Conservation (phyloP, 2,888 invertebrate genomes). For the Opisthograptis luteolata region DNA sequence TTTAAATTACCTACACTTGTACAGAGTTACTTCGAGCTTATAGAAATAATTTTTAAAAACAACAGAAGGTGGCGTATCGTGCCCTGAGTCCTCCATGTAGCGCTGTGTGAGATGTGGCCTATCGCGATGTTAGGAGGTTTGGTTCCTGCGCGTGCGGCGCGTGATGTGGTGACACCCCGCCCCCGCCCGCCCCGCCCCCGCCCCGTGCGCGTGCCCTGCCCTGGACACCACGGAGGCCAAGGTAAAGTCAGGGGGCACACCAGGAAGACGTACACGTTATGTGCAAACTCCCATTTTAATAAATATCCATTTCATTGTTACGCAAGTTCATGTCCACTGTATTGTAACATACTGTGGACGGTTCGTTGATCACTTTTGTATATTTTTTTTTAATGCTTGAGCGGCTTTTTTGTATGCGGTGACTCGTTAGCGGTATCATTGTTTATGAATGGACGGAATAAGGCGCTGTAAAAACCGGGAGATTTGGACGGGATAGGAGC, state of each 20-base stretch:
- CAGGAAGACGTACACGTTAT: constrained; percentile 73
- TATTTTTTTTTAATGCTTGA: constrained; percentile 38
- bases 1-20: constrained; percentile 42
- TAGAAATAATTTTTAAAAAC: constrained; percentile 81
- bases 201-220: constrained; percentile 44
- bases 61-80: constrained; percentile 82
- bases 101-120: constrained; percentile 81
- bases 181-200: constrained; percentile 33
- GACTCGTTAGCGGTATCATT: constrained; percentile 62
- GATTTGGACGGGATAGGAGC: neutral
- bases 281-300: constrained; percentile 75
- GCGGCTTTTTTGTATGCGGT: constrained; percentile 63
- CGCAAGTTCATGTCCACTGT: constrained; percentile 48
- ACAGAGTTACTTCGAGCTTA: constrained; percentile 65
- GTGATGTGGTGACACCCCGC: constrained; percentile 43
- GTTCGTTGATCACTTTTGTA: constrained; percentile 40
- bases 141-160: constrained; percentile 52
- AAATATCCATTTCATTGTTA: constrained; percentile 56
- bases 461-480: constrained; percentile 1
- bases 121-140: constrained; percentile 76
- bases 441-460: constrained; percentile 55
- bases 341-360: constrained; percentile 44
- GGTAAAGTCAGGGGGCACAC: constrained; percentile 79
- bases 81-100: constrained; percentile 79
- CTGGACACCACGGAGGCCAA: constrained; percentile 52